Conservation (phyloP, 2,888 invertebrate species). For the Polyploca ridens region DNA sequence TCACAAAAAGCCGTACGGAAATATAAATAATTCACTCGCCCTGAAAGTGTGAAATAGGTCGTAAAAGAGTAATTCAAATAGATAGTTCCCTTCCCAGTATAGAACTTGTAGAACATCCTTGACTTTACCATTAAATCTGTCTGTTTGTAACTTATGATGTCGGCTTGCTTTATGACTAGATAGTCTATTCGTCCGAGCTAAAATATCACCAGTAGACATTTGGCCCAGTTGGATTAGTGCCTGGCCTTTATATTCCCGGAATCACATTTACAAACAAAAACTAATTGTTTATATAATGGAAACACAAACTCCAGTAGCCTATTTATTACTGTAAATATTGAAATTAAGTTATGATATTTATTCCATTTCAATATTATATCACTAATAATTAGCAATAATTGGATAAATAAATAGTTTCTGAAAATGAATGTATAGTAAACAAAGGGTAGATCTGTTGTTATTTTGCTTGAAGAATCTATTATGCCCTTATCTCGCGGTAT, state of each 20-base stretch:
- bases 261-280: not conserved
- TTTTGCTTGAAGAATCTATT: conserved; percentile 5
- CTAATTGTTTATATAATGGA: not conserved
- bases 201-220: not conserved
- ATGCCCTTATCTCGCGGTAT: not conserved
- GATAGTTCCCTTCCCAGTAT: not conserved
- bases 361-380: not conserved
- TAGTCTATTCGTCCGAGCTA: not conserved
- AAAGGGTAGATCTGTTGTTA: not conserved
- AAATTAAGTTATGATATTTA: not conserved
- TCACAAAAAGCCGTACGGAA: not conserved
- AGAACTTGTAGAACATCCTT: not conserved
- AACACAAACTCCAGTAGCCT: no score
- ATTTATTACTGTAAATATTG: not conserved
- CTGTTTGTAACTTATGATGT: not conserved
- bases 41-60: conserved; percentile 6
- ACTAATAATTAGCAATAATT: not conserved
- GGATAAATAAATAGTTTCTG: not conserved
- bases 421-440: not conserved
- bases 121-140: not conserved
- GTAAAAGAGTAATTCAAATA: conserved; percentile 2
- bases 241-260: not conserved
- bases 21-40: conserved; percentile 9
- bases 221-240: not conserved
- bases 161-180: not conserved